Evolutionary conservation across 1,140 invertebrate genomes (phyloP).

Genomic region (Drosophila orena): DNA sequence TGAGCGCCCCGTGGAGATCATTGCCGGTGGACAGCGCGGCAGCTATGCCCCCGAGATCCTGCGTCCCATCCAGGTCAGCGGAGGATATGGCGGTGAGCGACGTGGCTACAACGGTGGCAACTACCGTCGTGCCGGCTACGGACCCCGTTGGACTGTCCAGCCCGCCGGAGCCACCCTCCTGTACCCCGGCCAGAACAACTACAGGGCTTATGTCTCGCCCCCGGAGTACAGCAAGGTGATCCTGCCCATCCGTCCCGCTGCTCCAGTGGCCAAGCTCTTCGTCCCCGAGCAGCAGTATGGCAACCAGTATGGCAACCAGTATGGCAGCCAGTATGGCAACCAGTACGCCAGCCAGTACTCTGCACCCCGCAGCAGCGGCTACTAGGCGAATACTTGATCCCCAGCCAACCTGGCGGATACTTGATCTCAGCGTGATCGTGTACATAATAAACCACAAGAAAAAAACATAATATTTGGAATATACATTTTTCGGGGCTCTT

Average conservation of each 20-base stretch:
- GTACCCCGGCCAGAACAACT: constrained; percentile 71
- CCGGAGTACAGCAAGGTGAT: constrained; percentile 72
- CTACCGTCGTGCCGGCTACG: constrained; percentile 34
- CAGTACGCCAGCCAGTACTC: constrained; percentile 29
- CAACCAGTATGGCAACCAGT: constrained; percentile 52
- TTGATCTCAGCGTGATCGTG: constrained; percentile 35
- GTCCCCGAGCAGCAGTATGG: constrained; percentile 67
- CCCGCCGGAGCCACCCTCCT: constrained; percentile 70
- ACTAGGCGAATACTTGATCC: constrained; percentile 29
- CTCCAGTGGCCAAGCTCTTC: constrained; percentile 70
- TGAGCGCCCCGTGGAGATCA: constrained; percentile 61
- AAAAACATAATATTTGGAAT: constrained; percentile 14
- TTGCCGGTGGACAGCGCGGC: constrained; percentile 51
- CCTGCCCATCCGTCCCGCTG: constrained; percentile 60
- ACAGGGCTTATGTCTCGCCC: constrained; percentile 58
- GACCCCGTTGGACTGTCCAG: constrained; percentile 65
- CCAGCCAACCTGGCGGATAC: constrained; percentile 20
- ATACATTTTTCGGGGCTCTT: neutral
- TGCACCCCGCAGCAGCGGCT: constrained; percentile 9
- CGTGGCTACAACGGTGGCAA: constrained; percentile 28
- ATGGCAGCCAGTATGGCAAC: constrained; percentile 55
- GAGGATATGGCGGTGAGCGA: constrained; percentile 26
- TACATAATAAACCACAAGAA: constrained; percentile 29
- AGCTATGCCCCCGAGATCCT: constrained; percentile 29
- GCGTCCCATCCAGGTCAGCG: constrained; percentile 33